These are phyloP conservation scores for Invenusta paracnida DNA, from an alignment of 2,888 invertebrate genomes.

Conservation along the genomic window DNA sequence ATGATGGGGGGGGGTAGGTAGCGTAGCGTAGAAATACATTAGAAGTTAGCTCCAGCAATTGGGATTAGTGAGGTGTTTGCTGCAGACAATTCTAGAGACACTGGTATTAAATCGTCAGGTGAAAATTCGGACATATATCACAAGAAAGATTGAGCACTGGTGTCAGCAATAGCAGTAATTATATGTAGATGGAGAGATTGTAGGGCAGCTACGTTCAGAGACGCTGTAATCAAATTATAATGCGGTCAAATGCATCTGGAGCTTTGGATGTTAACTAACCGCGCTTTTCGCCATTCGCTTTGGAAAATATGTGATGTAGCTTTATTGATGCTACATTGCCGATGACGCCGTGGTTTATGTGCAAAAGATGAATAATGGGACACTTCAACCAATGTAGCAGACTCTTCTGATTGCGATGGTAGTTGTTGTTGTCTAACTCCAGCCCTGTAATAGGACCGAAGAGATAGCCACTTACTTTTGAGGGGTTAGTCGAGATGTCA, in stretches of 20 bases:
- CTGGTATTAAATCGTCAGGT: neutral
- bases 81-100: neutral
- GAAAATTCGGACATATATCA: neutral
- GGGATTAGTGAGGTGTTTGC: neutral
- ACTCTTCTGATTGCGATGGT: neutral
- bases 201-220: neutral
- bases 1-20: too few relatives aligned
- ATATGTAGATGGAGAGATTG: neutral
- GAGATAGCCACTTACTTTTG: too few relatives aligned
- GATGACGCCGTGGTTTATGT: neutral
- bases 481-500: too few relatives aligned
- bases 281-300: conserved; percentile 4
- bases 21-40: neutral
- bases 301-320: neutral
- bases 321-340: neutral
- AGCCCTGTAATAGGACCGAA: too few relatives aligned
- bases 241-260: neutral
- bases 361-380: neutral
- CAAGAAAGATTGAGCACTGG: neutral
- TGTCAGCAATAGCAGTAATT: neutral
- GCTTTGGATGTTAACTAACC: neutral
- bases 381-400: neutral
- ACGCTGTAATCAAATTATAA: neutral
- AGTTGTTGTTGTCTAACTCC: too few relatives aligned
- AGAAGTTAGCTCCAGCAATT: neutral